phyloP scores from a whole-genome alignment of 2,888 invertebrate species.

The Phoronis australis region DNA sequence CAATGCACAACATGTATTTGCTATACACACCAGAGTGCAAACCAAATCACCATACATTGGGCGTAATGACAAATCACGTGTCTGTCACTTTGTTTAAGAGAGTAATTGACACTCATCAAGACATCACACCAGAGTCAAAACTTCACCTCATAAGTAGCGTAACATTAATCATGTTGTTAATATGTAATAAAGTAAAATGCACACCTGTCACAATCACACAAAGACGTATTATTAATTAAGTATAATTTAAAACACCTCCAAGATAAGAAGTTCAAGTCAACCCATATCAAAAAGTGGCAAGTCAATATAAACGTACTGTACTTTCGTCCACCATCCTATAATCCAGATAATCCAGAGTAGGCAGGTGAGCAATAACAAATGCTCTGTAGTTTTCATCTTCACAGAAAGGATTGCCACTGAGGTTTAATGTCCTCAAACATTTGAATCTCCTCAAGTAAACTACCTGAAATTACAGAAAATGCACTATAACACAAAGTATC shows the following conservation, averaged over 20 bases:
- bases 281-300: too few species aligned
- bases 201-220: too few species aligned
- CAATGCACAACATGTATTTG: slow-evolving; percentile 1
- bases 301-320: slow-evolving; percentile 37
- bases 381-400: slow-evolving; percentile 59
- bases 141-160: background rate
- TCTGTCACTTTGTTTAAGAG: too few species aligned
- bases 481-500: too few species aligned
- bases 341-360: slow-evolving; percentile 68
- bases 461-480: slow-evolving; percentile 31
- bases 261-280: too few species aligned
- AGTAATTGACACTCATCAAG: background rate
- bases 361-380: slow-evolving; percentile 69
- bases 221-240: too few species aligned
- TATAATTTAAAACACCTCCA: too few species aligned
- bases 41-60: background rate
- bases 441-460: slow-evolving; percentile 47
- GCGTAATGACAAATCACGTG: too few species aligned
- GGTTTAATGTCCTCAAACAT: slow-evolving; percentile 46
- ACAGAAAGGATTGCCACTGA: slow-evolving; percentile 71
- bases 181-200: too few species aligned
- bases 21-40: background rate
- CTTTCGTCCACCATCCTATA: slow-evolving; percentile 64
- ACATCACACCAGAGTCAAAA: background rate
- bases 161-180: too few species aligned